Conservation (phyloP, 2,113 vertebrate species). For the Mionectes macconnelli region DNA sequence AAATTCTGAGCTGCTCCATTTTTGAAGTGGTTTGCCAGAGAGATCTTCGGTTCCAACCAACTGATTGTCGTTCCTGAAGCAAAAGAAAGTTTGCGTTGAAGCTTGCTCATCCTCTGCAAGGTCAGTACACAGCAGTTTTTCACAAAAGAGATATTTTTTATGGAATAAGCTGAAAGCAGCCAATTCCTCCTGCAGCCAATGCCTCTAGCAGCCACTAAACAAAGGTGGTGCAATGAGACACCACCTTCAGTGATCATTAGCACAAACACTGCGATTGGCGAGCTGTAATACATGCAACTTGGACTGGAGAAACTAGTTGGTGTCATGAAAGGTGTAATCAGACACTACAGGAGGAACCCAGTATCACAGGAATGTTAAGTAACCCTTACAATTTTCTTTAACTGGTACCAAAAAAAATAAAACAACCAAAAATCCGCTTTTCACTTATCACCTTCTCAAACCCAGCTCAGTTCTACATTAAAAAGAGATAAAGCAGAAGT, state of each 20-base stretch:
- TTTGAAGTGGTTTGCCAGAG: constrained; percentile 88
- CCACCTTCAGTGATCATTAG: constrained; percentile 70
- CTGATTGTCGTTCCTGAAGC: constrained; percentile 89
- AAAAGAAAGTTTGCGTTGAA: constrained; percentile 80
- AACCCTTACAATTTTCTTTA: not conserved
- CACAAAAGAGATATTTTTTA: constrained; percentile 5
- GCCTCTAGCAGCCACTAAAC: constrained; percentile 57
- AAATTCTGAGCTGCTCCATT: constrained; percentile 87
- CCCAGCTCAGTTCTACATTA: not conserved
- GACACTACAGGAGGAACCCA: constrained; percentile 57
- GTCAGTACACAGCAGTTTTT: constrained; percentile 19
- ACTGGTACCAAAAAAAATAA: not conserved
- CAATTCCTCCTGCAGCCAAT: constrained; percentile 48
- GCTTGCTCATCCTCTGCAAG: constrained; percentile 79
- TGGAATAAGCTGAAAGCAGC: constrained; percentile 49
- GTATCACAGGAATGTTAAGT: not conserved
- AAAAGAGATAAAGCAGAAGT: not conserved
- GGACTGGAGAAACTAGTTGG: constrained; percentile 45
- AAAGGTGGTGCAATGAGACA: constrained; percentile 59
- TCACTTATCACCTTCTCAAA: not conserved
- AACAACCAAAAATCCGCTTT: not conserved
- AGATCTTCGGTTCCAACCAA: constrained; percentile 94
- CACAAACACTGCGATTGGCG: constrained; percentile 67
- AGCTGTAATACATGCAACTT: constrained; percentile 53
- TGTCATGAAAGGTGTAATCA: constrained; percentile 70